Conservation (phyloP, 2,113 vertebrate genomes). For the Grammatotria lemairii region DNA sequence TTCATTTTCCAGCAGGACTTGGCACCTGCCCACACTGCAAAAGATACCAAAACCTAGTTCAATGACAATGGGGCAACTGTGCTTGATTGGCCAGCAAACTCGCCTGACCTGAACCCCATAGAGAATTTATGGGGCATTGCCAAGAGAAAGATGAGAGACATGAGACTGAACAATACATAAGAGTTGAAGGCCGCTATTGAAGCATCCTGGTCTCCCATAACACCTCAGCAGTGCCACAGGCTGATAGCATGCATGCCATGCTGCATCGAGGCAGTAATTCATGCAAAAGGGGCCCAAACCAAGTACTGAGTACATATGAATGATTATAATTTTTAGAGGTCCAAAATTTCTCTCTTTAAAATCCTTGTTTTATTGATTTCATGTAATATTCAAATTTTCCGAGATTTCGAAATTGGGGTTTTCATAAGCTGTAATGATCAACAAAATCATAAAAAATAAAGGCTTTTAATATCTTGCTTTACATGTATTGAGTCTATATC, state of each 20-base stretch:
- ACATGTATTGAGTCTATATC: background rate
- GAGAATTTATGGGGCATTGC: background rate
- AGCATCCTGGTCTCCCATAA: rapidly evolving
- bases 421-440: background rate
- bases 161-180: rapidly evolving
- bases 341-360: rapidly evolving
- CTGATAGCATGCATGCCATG: background rate
- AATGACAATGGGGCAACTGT: background rate
- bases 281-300: background rate
- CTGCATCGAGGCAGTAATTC: background rate
- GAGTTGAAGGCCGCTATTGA: rapidly evolving
- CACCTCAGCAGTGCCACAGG: background rate
- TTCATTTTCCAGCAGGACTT: background rate
- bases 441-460: background rate
- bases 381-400: background rate
- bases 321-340: background rate
- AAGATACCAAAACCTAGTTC: background rate
- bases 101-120: rapidly evolving
- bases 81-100: background rate
- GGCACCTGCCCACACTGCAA: background rate
- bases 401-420: background rate
- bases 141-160: background rate
- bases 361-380: background rate
- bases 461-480: background rate
- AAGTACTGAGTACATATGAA: background rate